phyloP scores from a whole-genome alignment of 2,113 vertebrate species.

The Gopherus evgoodei region DNA sequence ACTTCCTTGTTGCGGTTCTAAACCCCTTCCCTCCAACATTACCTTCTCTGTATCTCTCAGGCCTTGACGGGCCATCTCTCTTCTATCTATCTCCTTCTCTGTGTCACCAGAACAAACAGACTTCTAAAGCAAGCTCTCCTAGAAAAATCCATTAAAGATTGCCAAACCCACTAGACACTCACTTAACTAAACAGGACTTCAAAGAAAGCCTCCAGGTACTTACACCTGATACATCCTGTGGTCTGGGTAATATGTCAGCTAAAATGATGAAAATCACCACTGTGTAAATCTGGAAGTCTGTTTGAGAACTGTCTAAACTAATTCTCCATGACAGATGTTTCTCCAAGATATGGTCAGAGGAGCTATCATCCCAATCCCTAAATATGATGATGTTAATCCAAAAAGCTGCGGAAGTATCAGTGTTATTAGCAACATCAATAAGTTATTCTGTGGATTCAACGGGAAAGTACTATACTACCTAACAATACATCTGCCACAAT shows the following conservation, averaged over 20 bases:
- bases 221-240: not conserved
- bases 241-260: accelerated
- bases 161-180: accelerated
- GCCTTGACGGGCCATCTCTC: not conserved
- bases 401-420: not conserved
- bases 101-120: not conserved
- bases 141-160: not conserved
- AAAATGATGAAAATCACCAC: not conserved
- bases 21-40: not conserved
- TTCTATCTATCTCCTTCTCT: not conserved
- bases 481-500: accelerated
- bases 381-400: not conserved
- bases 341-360: not conserved
- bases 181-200: accelerated
- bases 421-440: not conserved
- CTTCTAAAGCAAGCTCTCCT: not conserved
- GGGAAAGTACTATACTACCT: not conserved
- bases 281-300: not conserved
- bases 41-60: not conserved
- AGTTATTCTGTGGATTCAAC: not conserved
- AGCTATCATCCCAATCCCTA: not conserved
- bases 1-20: not conserved
- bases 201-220: not conserved
- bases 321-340: not conserved
- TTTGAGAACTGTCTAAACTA: accelerated